These are phyloP conservation scores for Poeciliopsis gracilis DNA, from an alignment of 2,797 vertebrate species.

Conservation along the genomic window DNA sequence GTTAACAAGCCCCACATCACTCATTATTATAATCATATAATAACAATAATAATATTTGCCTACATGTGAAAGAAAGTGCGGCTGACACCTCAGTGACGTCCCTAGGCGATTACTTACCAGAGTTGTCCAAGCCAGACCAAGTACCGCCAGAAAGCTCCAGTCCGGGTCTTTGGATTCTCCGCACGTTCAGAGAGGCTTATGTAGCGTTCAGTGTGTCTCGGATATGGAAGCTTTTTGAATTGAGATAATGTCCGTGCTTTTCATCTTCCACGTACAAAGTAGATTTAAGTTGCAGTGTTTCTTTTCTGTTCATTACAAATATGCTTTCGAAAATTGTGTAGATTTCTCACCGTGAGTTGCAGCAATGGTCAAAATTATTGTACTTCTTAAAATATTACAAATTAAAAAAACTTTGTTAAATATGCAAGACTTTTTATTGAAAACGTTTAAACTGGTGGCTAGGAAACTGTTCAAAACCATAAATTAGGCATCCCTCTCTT, in stretches of 20 bases:
- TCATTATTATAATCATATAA: background rate
- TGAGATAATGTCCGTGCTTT: too few species aligned
- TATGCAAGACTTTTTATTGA: background rate
- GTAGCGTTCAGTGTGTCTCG: background rate
- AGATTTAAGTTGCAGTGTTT: background rate
- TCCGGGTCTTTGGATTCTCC: slow-evolving; percentile 4
- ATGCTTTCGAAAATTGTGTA: too few species aligned
- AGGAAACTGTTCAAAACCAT: background rate
- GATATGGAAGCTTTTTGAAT: background rate
- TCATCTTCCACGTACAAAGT: background rate
- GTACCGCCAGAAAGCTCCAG: background rate
- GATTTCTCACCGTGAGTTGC: background rate
- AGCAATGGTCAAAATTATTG: background rate
- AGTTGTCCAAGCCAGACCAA: background rate
- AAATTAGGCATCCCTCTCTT: background rate
- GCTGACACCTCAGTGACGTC: background rate
- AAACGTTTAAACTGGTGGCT: rapidly evolving
- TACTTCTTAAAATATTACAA: background rate
- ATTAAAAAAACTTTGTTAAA: background rate
- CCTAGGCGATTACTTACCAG: background rate
- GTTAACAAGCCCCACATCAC: background rate
- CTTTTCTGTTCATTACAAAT: background rate
- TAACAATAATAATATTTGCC: background rate
- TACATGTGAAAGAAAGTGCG: background rate
- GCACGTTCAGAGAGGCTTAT: background rate